Conservation (phyloP, 2,888 invertebrate genomes). For the Plusia festucae region DNA sequence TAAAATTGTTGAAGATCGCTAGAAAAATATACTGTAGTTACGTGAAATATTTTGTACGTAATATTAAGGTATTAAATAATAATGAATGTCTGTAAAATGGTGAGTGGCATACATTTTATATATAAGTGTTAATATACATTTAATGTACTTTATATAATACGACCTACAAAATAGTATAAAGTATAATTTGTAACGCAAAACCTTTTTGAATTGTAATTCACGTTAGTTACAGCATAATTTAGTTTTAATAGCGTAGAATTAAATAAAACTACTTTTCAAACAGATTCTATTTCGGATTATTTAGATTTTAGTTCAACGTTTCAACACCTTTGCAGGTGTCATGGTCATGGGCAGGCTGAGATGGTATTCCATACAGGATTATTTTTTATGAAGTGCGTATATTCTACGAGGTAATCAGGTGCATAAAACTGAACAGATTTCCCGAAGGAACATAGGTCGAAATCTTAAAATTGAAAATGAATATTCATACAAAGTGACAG, state of each 20-base stretch:
- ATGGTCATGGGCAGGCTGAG: too few relatives aligned
- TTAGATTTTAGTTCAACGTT: too few relatives aligned
- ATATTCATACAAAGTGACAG: too few relatives aligned
- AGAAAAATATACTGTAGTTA: constrained; percentile 51
- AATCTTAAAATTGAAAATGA: too few relatives aligned
- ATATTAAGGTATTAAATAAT: constrained; percentile 41
- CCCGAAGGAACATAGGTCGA: too few relatives aligned
- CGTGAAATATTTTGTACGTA: constrained; percentile 54
- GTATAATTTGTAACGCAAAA: constrained; percentile 7
- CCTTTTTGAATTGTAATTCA: neutral
- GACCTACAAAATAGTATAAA: neutral
- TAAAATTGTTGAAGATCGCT: constrained; percentile 54
- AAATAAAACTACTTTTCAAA: too few relatives aligned
- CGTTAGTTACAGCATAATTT: neutral
- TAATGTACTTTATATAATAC: constrained; percentile 29
- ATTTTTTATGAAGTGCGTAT: too few relatives aligned
- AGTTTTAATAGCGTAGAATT: neutral
- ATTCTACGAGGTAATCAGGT: too few relatives aligned
- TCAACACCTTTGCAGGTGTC: too few relatives aligned
- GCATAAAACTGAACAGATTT: too few relatives aligned
- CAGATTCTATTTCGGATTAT: too few relatives aligned
- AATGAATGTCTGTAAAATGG: constrained; percentile 29
- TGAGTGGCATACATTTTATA: constrained; percentile 9
- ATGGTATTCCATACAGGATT: too few relatives aligned
- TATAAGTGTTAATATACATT: constrained; percentile 36